Conservation (phyloP, 2,888 invertebrate genomes). For the Macrophya annulata region DNA sequence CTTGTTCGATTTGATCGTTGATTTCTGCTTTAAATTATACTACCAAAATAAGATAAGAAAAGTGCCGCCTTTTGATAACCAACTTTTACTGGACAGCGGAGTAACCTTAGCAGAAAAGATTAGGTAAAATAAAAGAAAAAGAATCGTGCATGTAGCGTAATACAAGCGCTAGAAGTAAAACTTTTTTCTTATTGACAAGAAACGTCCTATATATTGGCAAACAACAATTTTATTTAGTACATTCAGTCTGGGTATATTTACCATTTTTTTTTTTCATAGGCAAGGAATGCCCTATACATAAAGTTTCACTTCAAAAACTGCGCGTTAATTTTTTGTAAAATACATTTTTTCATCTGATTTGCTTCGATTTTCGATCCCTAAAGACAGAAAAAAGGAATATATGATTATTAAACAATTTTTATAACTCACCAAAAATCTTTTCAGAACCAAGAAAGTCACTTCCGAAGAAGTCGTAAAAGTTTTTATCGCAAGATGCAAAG, state of each 20-base stretch:
- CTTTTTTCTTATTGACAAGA: neutral
- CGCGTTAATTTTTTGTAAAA: constrained; percentile 17
- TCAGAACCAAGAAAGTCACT: constrained; percentile 82
- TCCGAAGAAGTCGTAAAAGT: constrained; percentile 87
- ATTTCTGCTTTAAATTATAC: constrained; percentile 79
- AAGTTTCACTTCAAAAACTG: neutral
- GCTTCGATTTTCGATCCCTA: no score
- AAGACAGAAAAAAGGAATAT: no score
- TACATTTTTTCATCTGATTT: neutral
- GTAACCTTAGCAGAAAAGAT: constrained; percentile 86
- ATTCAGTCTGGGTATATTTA: neutral
- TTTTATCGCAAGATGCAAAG: constrained; percentile 89
- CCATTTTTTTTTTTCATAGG: neutral
- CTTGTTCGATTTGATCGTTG: constrained; percentile 79
- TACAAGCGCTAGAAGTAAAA: no score
- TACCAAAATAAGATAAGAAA: constrained; percentile 76
- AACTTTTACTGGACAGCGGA: constrained; percentile 84
- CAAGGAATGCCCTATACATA: neutral
- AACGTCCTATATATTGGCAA: no score
- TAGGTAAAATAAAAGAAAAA: constrained; percentile 74
- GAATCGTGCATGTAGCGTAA: neutral
- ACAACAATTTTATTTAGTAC: no score
- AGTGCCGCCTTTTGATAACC: constrained; percentile 77
- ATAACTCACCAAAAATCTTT: constrained; percentile 56
- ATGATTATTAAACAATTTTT: neutral